Conservation (phyloP, 2,888 invertebrate species). For the Torymus auratus region DNA sequence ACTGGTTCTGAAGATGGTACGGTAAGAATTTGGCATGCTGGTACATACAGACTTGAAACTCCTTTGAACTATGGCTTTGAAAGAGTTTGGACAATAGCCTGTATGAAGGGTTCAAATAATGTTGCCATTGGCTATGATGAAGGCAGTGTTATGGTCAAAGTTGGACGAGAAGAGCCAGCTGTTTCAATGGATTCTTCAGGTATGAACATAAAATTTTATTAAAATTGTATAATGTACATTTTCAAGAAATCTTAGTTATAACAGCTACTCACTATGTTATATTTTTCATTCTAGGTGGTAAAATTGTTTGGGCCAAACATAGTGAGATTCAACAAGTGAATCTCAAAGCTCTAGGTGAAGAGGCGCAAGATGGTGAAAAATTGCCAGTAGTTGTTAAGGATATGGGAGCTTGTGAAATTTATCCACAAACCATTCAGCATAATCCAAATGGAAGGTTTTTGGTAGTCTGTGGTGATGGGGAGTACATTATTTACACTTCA, state of each 20-base stretch:
- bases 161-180: constrained; percentile 99
- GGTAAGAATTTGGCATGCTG: constrained; percentile 98
- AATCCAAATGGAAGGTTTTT: constrained; percentile 97
- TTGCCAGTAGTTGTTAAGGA: constrained; percentile 97
- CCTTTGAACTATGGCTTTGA: constrained; percentile 99
- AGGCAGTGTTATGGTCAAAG: constrained; percentile 95
- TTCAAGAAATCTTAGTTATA: no score
- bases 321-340: constrained; percentile 99
- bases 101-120: constrained; percentile 95
- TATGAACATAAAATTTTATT: constrained; percentile 14
- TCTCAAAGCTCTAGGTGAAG: constrained; percentile 89
- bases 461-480: constrained; percentile 99
- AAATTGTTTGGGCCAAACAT: constrained; percentile 99
- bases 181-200: constrained; percentile 97
- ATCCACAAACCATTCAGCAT: constrained; percentile 98
- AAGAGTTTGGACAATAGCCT: constrained; percentile 97
- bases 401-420: constrained; percentile 99
- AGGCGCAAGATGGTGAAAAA: constrained; percentile 76
- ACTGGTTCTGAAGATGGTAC: constrained; percentile 99
- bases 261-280: not conserved
- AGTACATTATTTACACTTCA: constrained; percentile 99
- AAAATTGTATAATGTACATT: no score
- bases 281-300: constrained; percentile 84
- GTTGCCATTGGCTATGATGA: constrained; percentile 98
- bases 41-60: constrained; percentile 97